Conservation (phyloP, 1,140 invertebrate species). For the Dendroctonus valens region DNA sequence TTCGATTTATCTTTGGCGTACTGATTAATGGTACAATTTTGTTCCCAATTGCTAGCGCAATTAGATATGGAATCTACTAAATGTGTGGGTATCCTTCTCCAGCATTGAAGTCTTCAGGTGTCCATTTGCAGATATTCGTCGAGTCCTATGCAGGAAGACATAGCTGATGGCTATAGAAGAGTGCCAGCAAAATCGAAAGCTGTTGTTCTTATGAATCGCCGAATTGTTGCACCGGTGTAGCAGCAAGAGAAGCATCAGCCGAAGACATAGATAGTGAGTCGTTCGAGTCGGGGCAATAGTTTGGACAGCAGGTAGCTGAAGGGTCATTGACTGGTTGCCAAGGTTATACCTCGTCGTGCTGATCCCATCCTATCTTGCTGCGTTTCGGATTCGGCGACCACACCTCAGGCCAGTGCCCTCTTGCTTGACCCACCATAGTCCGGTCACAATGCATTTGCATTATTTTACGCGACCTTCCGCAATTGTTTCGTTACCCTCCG, state of each 20-base stretch:
- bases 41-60: too few relatives aligned
- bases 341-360: constrained; percentile 22
- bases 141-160: too few relatives aligned
- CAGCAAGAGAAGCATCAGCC: constrained; percentile 10
- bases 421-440: constrained; percentile 11
- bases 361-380: constrained; percentile 21
- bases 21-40: too few relatives aligned
- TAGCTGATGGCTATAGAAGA: too few relatives aligned
- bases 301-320: constrained; percentile 19
- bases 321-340: constrained; percentile 27
- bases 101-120: too few relatives aligned
- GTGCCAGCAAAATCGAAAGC: too few relatives aligned
- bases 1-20: too few relatives aligned
- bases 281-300: constrained; percentile 7
- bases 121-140: too few relatives aligned
- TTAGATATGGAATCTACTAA: too few relatives aligned
- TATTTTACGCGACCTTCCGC: constrained; percentile 15
- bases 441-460: constrained; percentile 8
- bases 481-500: constrained; percentile 1
- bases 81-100: too few relatives aligned
- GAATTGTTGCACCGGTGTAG: constrained; percentile 8
- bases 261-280: constrained; percentile 10
- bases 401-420: constrained; percentile 24
- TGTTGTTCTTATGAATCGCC: not conserved
- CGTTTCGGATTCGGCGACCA: constrained; percentile 22